These are phyloP conservation scores for Setipinna tenuifilis DNA, from an alignment of 2,797 vertebrate species.

Conservation along the genomic window DNA sequence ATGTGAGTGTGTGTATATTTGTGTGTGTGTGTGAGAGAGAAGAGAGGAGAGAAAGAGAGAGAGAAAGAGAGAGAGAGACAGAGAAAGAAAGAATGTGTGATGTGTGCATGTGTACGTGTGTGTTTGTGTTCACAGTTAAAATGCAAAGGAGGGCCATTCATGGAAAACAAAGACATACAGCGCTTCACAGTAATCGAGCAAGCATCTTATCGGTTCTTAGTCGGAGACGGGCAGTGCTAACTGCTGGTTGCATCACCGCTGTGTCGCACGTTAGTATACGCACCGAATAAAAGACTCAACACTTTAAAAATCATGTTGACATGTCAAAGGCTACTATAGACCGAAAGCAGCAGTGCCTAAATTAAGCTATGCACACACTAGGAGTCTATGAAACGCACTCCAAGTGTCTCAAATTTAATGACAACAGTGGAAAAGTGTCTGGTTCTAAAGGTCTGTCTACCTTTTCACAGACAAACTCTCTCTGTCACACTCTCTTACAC, in stretches of 20 bases:
- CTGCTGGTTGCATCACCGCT: background rate
- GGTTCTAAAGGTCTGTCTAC: background rate
- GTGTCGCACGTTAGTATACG: background rate
- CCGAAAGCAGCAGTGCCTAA: background rate
- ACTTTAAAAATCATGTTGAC: background rate
- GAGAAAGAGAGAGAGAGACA: background rate
- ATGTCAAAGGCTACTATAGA: background rate
- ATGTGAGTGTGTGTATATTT: background rate
- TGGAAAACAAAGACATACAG: background rate
- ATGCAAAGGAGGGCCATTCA: background rate
- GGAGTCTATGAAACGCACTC: background rate
- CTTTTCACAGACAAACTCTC: background rate
- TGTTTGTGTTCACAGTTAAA: background rate
- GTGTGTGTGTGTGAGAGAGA: background rate
- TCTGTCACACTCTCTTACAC: background rate
- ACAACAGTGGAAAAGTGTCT: background rate
- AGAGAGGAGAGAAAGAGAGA: slow-evolving; percentile 17
- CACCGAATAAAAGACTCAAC: background rate
- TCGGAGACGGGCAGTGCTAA: background rate
- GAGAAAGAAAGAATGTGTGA: background rate
- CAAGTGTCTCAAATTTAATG: background rate
- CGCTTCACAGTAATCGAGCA: slow-evolving; percentile 2
- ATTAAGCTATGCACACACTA: background rate
- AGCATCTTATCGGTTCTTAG: background rate
- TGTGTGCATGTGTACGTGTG: background rate